Evolutionary conservation across 2,113 vertebrate genomes (phyloP), one percentile per base, ranked within the genome.

Genomic region (Emydocephalus ijimae): DNA sequence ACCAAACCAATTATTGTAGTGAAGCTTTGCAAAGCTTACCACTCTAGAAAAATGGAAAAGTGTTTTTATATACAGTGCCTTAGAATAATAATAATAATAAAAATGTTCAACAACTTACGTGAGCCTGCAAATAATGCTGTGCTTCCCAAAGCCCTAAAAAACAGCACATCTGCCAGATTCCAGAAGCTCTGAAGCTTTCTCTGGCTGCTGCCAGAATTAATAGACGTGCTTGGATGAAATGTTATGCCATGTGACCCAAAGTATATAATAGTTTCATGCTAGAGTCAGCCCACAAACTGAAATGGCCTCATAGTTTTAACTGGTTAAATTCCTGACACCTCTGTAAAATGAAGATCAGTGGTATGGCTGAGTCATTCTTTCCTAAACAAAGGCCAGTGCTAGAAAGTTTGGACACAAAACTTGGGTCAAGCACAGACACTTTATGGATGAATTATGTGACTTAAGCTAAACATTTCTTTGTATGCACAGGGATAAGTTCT

Each of bases 181-280:
- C 0, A 95, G 12, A 45, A 43, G 54, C 95, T 97, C 97, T 98
- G 97, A 97, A 96, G 94, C 88, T 96, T 96, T 94, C 94, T 14
- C 96, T 94, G 87, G 95, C 97, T 94, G 97, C 96, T 89, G 90
- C 92, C 85, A 94, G 97, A 97, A 97, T 98, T 98, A 98, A 98
- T 98, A 98, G 97, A 93, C 95, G 95, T 96, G 96, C 96, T 95
- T 96, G 96, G 96, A 96, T 97, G 96, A 96, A 96, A 97, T 94
- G 96, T 96, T 96, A 97, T 95, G 96, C 98, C 98, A 98, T 97
- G 97, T 98, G 97, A 93, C 94, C 96, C n/a, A 89, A 96, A 97
- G 97, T 97, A 97, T 97, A 98, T 97, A 98, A 97, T 97, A 97
- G 96, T 96, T 96, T 96, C 94, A 95, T 94, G 96, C 96, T 96